Percentiles rank a stretch among this genome's conserved stretches.
These are phyloP conservation scores for Chionis minor DNA, from an alignment of 2,113 vertebrate genomes.

Conservation along the genomic window DNA sequence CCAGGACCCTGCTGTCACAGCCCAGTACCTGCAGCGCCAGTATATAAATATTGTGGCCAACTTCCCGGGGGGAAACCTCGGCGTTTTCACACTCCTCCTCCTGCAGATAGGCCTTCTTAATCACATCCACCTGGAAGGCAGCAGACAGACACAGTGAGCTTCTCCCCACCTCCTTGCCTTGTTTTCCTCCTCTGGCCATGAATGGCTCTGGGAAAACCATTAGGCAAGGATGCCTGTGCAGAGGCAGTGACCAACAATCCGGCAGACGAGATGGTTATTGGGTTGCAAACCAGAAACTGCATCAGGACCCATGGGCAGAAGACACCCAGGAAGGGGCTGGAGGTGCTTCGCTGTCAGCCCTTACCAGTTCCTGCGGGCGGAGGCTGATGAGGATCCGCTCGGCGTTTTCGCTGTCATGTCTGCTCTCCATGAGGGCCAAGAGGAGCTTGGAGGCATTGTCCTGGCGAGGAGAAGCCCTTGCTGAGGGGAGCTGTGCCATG, in stretches of 20 bases:
- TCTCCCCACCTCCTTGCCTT: neutral
- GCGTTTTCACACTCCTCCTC: slow-evolving; percentile 87
- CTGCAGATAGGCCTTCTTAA: slow-evolving; percentile 94
- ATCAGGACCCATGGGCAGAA: neutral
- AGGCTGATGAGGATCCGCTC: slow-evolving; percentile 97
- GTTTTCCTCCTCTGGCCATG: fast-evolving
- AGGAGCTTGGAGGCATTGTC: slow-evolving; percentile 98
- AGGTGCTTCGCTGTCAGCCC: neutral
- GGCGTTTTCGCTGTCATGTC: slow-evolving; percentile 93
- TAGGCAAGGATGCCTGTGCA: neutral
- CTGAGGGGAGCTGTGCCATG: neutral
- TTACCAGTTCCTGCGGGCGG: slow-evolving; percentile 91
- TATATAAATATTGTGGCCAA: slow-evolving; percentile 98
- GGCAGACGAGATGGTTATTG: neutral
- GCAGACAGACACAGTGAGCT: neutral
- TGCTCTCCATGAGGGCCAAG: slow-evolving; percentile 95
- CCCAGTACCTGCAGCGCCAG: slow-evolving; percentile 88
- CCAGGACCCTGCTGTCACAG: neutral
- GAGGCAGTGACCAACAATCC: fast-evolving
- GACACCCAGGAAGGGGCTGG: fast-evolving
- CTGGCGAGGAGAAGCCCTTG: slow-evolving; percentile 60
- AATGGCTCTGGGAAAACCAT: neutral
- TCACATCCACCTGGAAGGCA: slow-evolving; percentile 87
- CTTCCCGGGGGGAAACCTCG: slow-evolving; percentile 90
- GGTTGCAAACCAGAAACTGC: neutral